A percentile compares a stretch with the other conserved stretches of the same genome.
Conservation (phyloP, 2,113 vertebrate genomes). For the Chitala chitala region DNA sequence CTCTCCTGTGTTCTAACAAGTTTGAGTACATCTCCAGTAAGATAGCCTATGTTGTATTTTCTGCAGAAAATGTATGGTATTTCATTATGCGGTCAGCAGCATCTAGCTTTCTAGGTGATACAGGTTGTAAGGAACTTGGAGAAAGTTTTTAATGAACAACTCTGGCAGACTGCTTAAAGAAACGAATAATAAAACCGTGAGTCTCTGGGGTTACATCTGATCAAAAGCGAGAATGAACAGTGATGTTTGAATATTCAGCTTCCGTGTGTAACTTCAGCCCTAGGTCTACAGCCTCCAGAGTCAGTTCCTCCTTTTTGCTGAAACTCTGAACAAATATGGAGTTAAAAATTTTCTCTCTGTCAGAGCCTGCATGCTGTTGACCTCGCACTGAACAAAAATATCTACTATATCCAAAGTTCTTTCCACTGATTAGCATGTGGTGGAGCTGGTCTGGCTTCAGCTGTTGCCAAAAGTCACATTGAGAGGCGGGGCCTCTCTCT, state of each 20-base stretch:
- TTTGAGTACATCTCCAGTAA: too few species aligned
- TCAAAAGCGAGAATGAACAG: not conserved
- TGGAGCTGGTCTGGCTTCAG: too few species aligned
- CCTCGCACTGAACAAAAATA: too few species aligned
- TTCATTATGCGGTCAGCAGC: not conserved
- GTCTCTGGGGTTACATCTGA: not conserved
- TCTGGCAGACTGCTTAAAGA: not conserved
- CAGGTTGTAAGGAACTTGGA: not conserved
- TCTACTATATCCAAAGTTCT: too few species aligned
- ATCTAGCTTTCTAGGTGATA: not conserved
- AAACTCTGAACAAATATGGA: too few species aligned
- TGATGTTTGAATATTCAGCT: not conserved
- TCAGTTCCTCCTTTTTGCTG: too few species aligned
- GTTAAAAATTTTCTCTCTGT: too few species aligned
- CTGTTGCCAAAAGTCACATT: not conserved
- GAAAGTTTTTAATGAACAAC: not conserved
- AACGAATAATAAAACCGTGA: not conserved
- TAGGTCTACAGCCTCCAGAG: not conserved
- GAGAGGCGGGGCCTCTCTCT: not conserved
- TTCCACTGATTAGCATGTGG: too few species aligned
- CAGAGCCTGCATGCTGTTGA: not conserved
- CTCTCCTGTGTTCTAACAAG: too few species aligned
- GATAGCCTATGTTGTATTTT: too few species aligned
- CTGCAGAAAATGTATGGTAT: too few species aligned
- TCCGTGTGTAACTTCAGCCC: not conserved